Evolutionary conservation across 2,113 vertebrate species (phyloP).

Genomic region (Notarius quadriscutis): DNA sequence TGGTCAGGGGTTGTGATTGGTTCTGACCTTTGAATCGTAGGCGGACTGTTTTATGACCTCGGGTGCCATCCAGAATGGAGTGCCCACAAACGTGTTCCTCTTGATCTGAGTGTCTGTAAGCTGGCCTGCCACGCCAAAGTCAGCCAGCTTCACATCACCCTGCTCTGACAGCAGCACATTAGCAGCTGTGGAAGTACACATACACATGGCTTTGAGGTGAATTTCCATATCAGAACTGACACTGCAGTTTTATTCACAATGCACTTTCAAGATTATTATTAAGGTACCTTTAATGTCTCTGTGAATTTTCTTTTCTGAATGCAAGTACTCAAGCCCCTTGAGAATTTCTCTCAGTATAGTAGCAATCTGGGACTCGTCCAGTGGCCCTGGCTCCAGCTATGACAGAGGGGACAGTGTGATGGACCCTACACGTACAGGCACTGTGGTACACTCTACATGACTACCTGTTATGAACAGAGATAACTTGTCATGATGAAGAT

Average conservation of each 20-base stretch:
- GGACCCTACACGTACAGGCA: neutral
- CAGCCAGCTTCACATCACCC: constrained; percentile 94
- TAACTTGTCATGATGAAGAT: neutral
- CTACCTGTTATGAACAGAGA: neutral
- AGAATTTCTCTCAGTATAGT: constrained; percentile 96
- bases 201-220: neutral
- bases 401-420: constrained; percentile 33
- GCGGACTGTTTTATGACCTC: constrained; percentile 97
- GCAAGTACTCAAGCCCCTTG: constrained; percentile 95
- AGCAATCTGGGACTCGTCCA: constrained; percentile 95
- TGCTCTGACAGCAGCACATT: constrained; percentile 95
- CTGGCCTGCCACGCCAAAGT: constrained; percentile 97
- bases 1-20: neutral
- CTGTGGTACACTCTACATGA: neutral
- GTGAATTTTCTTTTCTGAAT: constrained; percentile 99
- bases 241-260: neutral
- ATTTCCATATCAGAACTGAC: neutral
- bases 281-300: constrained; percentile 94
- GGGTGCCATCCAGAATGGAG: constrained; percentile 99
- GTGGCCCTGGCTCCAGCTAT: constrained; percentile 89
- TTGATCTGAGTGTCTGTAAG: constrained; percentile 97
- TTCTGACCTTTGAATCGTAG: constrained; percentile 91
- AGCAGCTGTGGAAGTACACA: constrained; percentile 77
- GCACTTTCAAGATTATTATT: neutral
- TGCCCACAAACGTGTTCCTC: constrained; percentile 96